These are phyloP conservation scores for Cephus sareptanus DNA, from an alignment of 2,888 invertebrate genomes.

Conservation along the genomic window DNA sequence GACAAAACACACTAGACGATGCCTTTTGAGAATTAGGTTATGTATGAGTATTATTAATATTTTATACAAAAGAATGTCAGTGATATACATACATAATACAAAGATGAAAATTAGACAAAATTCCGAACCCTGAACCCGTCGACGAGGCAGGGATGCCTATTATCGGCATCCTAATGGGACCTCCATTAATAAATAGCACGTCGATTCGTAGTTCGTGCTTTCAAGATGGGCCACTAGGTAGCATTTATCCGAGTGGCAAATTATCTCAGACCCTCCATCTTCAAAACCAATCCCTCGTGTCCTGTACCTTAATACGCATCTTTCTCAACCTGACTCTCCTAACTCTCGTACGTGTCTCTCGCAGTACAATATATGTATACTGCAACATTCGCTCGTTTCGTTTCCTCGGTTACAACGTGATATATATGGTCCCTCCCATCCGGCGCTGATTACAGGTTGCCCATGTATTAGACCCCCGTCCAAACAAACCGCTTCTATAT, in stretches of 20 bases:
- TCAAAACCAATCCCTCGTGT: not conserved
- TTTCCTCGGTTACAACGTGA: constrained; percentile 40
- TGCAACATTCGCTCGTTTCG: constrained; percentile 12
- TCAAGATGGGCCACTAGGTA: constrained; percentile 47
- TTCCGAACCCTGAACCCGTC: not conserved
- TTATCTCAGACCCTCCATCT: constrained; percentile 35
- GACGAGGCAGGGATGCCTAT: not conserved
- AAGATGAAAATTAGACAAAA: not conserved
- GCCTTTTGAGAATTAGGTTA: not conserved
- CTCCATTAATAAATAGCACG: constrained; percentile 44
- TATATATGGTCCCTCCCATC: constrained; percentile 56
- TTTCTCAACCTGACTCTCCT: not conserved
- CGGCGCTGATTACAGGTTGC: constrained; percentile 58
- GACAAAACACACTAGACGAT: not conserved
- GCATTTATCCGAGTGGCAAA: constrained; percentile 42
- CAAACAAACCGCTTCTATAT: constrained; percentile 62
- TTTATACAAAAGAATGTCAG: not conserved
- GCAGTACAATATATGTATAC: not conserved
- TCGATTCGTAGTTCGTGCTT: constrained; percentile 14
- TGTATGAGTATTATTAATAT: not conserved
- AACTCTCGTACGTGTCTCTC: not conserved
- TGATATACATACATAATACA: not conserved
- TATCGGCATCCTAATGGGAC: not conserved
- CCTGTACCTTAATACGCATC: not conserved
- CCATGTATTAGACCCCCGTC: constrained; percentile 57